Evolutionary conservation across 2,888 invertebrate species (phyloP).

Genomic region (Ethmia dodecea): DNA sequence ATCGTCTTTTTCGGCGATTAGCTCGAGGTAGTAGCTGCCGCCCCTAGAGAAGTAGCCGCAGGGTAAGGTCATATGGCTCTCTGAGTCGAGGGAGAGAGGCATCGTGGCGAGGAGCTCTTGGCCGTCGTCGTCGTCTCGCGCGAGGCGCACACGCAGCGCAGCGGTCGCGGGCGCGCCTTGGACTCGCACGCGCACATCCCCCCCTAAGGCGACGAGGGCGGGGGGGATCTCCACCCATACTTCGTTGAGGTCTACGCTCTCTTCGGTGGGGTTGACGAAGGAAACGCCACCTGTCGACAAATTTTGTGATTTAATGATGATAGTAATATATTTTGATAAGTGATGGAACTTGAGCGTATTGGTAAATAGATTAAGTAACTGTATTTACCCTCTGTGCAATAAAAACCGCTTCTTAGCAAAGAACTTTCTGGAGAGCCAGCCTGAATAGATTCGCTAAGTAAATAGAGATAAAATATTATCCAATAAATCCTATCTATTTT

Average conservation of each 20-base stretch:
- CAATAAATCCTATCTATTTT: too few species aligned
- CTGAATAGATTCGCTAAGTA: too few species aligned
- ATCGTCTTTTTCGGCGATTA: slow-evolving; percentile 52
- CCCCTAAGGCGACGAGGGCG: slow-evolving; percentile 86
- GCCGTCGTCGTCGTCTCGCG: slow-evolving; percentile 66
- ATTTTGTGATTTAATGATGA: not conserved
- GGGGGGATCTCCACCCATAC: slow-evolving; percentile 84
- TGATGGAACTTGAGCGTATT: too few species aligned
- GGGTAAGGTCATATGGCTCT: slow-evolving; percentile 75
- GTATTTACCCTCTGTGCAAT: too few species aligned
- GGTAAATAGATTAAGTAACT: too few species aligned
- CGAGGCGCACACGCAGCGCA: slow-evolving; percentile 58
- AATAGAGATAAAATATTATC: too few species aligned
- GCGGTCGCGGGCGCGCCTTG: slow-evolving; percentile 62
- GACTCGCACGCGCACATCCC: slow-evolving; percentile 86
- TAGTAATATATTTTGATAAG: too few species aligned
- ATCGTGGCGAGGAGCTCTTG: slow-evolving; percentile 53
- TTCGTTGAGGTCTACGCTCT: slow-evolving; percentile 54
- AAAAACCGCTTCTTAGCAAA: too few species aligned
- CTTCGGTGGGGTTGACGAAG: slow-evolving; percentile 60
- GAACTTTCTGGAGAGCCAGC: too few species aligned
- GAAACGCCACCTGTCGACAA: slow-evolving; percentile 50
- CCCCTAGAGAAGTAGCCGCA: slow-evolving; percentile 87
- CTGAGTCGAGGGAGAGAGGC: slow-evolving; percentile 71
- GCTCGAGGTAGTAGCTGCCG: slow-evolving; percentile 75